Base-by-base conservation (phyloP, 2,113 vertebrate genomes). In the Myodes glareolus region DNA sequence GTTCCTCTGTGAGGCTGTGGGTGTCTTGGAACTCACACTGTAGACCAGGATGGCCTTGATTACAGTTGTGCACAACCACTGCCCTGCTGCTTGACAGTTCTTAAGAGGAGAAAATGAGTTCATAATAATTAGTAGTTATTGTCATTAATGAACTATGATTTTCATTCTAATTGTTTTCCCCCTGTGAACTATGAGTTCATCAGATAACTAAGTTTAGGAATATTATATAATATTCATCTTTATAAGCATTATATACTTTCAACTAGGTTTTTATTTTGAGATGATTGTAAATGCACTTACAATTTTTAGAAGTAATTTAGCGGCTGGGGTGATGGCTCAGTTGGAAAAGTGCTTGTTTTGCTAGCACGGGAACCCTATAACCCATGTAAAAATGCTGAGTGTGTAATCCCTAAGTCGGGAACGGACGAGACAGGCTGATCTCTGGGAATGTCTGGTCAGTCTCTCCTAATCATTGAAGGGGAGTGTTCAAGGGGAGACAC, bases 71-170 rank as follows among this genome's bases (percentile, higher is more conserved):
- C 16, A 7, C 68, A 33, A 72, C 36, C 33, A 72, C 17, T 17
- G 36, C 68, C 36, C 16, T 3, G 33, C 16, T n/a, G 31, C 42
- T 29, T 91, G 11, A 84, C 23, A 42, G n/a, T 78, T 88, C 5
- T 82, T 75, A 39, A 88, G 55, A 76, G 94, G 65, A 84, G 73
- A 87, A 90, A 73, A 80, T 92, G 21, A 89, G 55, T 94, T 86
- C 52, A 21, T 87, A 52, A 75, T 88, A 52, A 75, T 91, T 91
- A 70, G n/a, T 29, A 85, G 65, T 81, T 93, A 58, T 65, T 25
- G 33, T 91, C 36, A 77, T 39, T 84, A 55, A 88, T 78, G 23
- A 90, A 78, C 91, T 73, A 19, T 58, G 17, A 45, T 89, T 78
- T 96, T 93, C 8, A 78, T 39, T 82, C 39, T 73, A 68, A 45